Conservation (phyloP, 2,888 invertebrate genomes). For the Latrodectus hesperus region DNA sequence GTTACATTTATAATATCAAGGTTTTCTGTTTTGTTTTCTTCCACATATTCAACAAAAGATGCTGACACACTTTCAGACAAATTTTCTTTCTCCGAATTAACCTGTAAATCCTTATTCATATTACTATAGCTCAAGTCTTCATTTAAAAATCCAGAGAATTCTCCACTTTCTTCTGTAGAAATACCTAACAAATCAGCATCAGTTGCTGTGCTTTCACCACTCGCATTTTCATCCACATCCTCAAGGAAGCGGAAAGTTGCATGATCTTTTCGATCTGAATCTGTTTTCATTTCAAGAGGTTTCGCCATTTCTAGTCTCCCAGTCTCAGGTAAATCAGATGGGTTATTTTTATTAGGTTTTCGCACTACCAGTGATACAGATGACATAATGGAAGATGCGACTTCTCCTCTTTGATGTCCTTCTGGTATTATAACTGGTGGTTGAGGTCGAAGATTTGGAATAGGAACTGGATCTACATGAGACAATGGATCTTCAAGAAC, state of each 20-base stretch:
- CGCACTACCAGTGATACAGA: slow-evolving; percentile 56
- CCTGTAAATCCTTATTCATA: background rate
- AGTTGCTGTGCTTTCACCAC: background rate
- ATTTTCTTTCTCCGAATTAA: background rate
- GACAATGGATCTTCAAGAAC: slow-evolving; percentile 40
- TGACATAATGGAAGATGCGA: slow-evolving; percentile 56
- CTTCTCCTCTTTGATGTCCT: slow-evolving; percentile 15
- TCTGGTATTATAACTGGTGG: slow-evolving; percentile 1
- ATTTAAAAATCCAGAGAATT: background rate
- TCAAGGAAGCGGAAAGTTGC: slow-evolving; percentile 38
- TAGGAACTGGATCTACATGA: slow-evolving; percentile 40
- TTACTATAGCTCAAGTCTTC: background rate
- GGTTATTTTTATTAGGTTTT: slow-evolving; percentile 24
- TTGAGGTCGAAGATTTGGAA: slow-evolving; percentile 4
- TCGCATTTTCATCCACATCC: background rate
- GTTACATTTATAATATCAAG: too few species aligned
- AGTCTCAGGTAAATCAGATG: slow-evolving; percentile 6
- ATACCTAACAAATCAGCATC: background rate
- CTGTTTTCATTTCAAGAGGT: background rate
- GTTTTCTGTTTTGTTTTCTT: background rate
- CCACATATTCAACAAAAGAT: slow-evolving; percentile 26
- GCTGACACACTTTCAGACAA: background rate
- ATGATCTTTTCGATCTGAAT: slow-evolving; percentile 17
- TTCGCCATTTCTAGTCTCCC: slow-evolving; percentile 22
- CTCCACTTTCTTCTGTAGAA: background rate